These are phyloP conservation scores for Bombus turneri DNA, from an alignment of 1,140 invertebrate species.

Conservation along the genomic window DNA sequence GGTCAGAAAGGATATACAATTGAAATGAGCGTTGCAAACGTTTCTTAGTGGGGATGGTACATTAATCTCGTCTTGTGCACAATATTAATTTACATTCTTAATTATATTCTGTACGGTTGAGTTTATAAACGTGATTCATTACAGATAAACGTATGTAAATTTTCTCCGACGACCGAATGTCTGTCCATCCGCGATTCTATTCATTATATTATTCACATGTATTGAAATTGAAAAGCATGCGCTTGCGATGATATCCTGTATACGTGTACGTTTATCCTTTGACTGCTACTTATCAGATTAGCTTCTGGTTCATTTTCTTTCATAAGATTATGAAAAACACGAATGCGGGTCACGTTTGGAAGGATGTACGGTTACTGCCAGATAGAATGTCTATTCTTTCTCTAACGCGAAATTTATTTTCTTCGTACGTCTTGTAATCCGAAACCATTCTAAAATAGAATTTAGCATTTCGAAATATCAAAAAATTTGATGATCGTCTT, in stretches of 20 bases:
- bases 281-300: background rate
- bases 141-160: background rate
- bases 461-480: background rate
- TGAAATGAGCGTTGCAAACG: no score
- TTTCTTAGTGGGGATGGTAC: background rate
- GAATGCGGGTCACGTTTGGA: background rate
- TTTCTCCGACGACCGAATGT: background rate
- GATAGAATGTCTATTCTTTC: background rate
- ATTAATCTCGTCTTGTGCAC: background rate
- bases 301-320: background rate
- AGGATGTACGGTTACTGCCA: background rate
- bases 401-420: background rate
- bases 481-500: background rate
- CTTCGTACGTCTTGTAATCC: background rate
- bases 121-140: conserved; percentile 12
- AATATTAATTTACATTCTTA: conserved; percentile 11
- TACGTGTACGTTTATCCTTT: background rate
- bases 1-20: background rate
- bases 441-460: background rate
- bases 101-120: background rate
- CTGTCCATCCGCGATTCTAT: background rate
- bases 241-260: background rate
- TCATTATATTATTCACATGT: background rate
- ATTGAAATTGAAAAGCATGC: background rate
- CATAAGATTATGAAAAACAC: background rate